Evolutionary conservation across 2,113 vertebrate species (phyloP).

Genomic region (Sturnira hondurensis): DNA sequence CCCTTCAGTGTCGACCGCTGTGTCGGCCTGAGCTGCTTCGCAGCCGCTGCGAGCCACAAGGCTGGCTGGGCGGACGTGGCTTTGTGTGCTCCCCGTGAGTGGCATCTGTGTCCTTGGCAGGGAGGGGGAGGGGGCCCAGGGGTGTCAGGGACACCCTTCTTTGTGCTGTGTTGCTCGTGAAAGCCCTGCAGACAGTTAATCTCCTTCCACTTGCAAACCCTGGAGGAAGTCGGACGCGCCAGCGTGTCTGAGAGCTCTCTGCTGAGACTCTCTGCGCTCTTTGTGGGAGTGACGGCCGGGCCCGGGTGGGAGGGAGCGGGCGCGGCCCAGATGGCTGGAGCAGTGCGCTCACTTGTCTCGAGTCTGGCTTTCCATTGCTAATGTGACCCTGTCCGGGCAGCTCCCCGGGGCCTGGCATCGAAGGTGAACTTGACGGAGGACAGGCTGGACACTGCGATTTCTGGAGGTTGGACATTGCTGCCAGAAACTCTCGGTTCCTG

Average conservation of each 20-base stretch:
- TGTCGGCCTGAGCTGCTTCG: too few relatives aligned
- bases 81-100: neutral
- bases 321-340: accelerated
- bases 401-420: accelerated
- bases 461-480: neutral
- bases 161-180: neutral
- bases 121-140: neutral
- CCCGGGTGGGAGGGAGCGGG: accelerated
- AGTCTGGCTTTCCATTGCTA: accelerated
- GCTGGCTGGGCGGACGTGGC: neutral
- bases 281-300: neutral
- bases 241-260: neutral
- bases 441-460: accelerated
- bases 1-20: neutral
- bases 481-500: neutral
- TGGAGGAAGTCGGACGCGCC: neutral
- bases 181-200: neutral
- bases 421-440: neutral
- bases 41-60: accelerated
- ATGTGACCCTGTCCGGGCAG: neutral
- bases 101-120: too few relatives aligned
- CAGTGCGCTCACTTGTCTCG: accelerated
- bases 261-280: neutral
- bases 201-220: neutral
- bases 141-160: neutral